Base-by-base conservation (phyloP, 1,140 invertebrate species). In the Kradibia gibbosae region DNA sequence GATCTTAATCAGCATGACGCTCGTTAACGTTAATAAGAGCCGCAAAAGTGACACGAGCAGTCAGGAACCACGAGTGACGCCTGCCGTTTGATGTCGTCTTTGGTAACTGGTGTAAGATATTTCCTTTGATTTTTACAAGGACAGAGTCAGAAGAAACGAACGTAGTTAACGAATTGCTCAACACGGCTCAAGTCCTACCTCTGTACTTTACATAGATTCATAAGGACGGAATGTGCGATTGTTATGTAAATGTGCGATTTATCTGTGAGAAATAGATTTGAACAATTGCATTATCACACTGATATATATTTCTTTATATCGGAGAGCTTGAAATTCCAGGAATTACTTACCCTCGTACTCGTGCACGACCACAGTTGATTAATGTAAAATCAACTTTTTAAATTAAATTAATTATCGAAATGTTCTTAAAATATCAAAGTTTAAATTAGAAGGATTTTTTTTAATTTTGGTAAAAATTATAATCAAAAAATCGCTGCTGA, bases 1-100 rank as follows among this genome's bases (percentile, higher is more conserved):
- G 48, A 73, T 73, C 34, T 73, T 36, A 73, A 53, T 73, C 71
- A 53, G 36, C 5, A 22, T 22, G 60, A 65, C 28, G 65, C 81
- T 80, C 79, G 67, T 85, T 85, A 84, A 77, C 55, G 78, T 84
- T 84, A 82, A 84, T 83, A 83, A 82, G 60, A 78, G 60, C 78
- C 53, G 48, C 45, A 42, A 80, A 83, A 83, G 82, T 85, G 80
- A 84, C 78, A 74, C 78, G 82, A 80, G 80, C 78, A 57, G 17
- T 17, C 39, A 36, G 22, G 25, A 39, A 42, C 36, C 25, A 10
- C 22, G 50, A 10, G 48, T 28, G 13, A 13, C 20, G 25, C 25
- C 20, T 36, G 22, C n/a, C 72, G 55, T 81, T 81, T 81, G 79
- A 81, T 81, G 31, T 76, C 48, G 48, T 10, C 48, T 81, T 73